phyloP scores from a whole-genome alignment of 1,140 invertebrate genomes.

The Cecropterus lyciades region DNA sequence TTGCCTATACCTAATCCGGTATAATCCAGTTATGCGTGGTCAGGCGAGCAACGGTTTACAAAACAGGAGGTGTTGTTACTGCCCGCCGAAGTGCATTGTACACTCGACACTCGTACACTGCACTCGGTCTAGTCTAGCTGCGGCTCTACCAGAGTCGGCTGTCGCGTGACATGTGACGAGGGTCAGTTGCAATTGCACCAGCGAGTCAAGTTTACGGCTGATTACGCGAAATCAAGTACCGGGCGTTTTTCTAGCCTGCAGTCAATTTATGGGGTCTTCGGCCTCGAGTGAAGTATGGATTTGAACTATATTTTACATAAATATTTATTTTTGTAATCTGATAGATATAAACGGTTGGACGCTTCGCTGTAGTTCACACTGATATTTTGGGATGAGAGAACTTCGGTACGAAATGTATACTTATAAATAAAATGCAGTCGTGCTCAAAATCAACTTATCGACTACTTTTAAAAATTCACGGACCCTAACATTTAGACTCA shows the following conservation, averaged over 20 bases:
- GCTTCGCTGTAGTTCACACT: neutral
- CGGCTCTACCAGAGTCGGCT: neutral
- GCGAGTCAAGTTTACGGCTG: too few relatives aligned
- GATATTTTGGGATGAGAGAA: too few relatives aligned
- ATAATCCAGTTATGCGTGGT: slow-evolving; percentile 39
- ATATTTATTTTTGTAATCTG: neutral
- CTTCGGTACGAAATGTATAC: too few relatives aligned
- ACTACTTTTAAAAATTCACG: too few relatives aligned
- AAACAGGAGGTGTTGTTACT: slow-evolving; percentile 52
- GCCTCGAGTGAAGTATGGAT: neutral
- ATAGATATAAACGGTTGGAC: too few relatives aligned
- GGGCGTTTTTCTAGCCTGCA: neutral
- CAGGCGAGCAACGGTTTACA: slow-evolving; percentile 46
- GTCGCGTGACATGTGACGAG: neutral
- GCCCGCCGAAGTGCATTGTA: slow-evolving; percentile 1
- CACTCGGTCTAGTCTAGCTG: neutral
- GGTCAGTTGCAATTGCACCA: neutral
- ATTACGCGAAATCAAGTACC: neutral
- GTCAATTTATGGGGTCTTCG: neutral
- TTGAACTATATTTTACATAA: neutral
- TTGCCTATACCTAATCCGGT: slow-evolving; percentile 21
- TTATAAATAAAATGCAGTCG: too few relatives aligned
- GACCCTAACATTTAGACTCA: too few relatives aligned
- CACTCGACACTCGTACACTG: neutral
- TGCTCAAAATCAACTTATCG: too few relatives aligned